Conservation (phyloP, 2,888 invertebrate genomes). For the Chrysolina haemoptera region DNA sequence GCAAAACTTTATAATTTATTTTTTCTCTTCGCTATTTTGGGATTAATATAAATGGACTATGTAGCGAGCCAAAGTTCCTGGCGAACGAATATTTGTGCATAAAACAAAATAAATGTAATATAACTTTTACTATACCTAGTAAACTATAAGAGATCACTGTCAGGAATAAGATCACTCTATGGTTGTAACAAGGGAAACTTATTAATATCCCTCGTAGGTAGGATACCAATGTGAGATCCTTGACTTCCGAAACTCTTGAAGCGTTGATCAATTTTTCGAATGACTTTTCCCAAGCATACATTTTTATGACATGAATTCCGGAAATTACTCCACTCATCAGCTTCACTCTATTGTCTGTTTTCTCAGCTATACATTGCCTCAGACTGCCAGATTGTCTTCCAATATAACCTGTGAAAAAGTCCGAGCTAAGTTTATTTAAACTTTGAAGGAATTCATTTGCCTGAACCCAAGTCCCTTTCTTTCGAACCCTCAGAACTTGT, state of each 20-base stretch:
- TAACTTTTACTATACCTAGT: conserved; percentile 69
- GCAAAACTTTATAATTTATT: too few relatives aligned
- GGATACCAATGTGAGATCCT: conserved; percentile 75
- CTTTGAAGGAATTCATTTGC: too few relatives aligned
- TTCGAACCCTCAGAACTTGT: too few relatives aligned
- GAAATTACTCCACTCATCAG: conserved; percentile 91
- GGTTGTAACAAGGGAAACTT: conserved; percentile 81
- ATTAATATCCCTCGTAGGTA: conserved; percentile 77
- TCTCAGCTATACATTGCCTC: conserved; percentile 81
- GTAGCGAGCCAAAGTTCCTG: too few relatives aligned
- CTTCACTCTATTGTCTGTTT: conserved; percentile 87
- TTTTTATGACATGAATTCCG: conserved; percentile 85
- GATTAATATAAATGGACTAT: too few relatives aligned
- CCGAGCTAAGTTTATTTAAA: too few relatives aligned
- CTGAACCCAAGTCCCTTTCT: too few relatives aligned
- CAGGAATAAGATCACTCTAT: conserved; percentile 84
- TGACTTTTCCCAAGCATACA: conserved; percentile 74
- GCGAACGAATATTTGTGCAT: too few relatives aligned
- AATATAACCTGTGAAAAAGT: conserved; percentile 60
- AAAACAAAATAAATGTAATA: too few relatives aligned
- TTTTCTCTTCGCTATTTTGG: too few relatives aligned
- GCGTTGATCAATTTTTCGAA: conserved; percentile 82
- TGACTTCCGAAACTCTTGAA: conserved; percentile 80
- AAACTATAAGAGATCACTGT: conserved; percentile 84
- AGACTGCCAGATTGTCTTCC: conserved; percentile 83